A percentile compares a stretch with the other conserved stretches of the same genome.
Conservation (phyloP, 2,113 vertebrate species). For the Thunnus maccoyii region DNA sequence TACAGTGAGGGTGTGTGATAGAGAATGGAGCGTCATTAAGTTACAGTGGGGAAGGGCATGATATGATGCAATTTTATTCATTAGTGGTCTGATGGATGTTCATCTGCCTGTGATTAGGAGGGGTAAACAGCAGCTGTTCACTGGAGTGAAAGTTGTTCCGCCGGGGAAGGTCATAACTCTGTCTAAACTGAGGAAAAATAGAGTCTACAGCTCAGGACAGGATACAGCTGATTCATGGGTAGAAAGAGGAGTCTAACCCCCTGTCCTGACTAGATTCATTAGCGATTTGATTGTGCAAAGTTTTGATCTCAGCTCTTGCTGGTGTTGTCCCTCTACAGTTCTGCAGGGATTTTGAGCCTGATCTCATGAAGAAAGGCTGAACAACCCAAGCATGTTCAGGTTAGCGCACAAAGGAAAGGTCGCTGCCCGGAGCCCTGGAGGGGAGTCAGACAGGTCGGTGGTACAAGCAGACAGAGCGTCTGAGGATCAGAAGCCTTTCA, state of each 20-base stretch:
- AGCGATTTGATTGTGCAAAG: background rate
- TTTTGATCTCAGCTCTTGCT: background rate
- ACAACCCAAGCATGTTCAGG: background rate
- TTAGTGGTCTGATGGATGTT: constrained; percentile 57
- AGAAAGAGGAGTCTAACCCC: constrained; percentile 1
- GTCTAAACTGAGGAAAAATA: constrained; percentile 45
- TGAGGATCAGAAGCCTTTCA: constrained; percentile 37
- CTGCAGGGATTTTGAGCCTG: background rate
- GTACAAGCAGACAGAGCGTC: constrained; percentile 20
- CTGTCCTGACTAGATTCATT: constrained; percentile 12
- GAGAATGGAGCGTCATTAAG: constrained; percentile 41
- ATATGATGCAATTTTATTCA: constrained; percentile 69
- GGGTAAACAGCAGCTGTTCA: constrained; percentile 74
- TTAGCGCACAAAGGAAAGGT: constrained; percentile 30
- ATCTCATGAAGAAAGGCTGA: constrained; percentile 15
- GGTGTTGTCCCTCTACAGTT: background rate
- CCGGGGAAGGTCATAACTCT: constrained; percentile 66
- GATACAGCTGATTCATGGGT: constrained; percentile 55
- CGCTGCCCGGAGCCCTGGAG: background rate
- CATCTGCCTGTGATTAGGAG: constrained; percentile 63
- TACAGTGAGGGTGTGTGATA: constrained; percentile 29
- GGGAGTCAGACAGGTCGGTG: constrained; percentile 11
- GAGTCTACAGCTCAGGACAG: constrained; percentile 39
- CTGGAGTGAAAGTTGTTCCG: constrained; percentile 69
- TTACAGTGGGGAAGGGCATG: constrained; percentile 43